phyloP scores from a whole-genome alignment of 1,140 invertebrate genomes.

The Calosoma granatense region DNA sequence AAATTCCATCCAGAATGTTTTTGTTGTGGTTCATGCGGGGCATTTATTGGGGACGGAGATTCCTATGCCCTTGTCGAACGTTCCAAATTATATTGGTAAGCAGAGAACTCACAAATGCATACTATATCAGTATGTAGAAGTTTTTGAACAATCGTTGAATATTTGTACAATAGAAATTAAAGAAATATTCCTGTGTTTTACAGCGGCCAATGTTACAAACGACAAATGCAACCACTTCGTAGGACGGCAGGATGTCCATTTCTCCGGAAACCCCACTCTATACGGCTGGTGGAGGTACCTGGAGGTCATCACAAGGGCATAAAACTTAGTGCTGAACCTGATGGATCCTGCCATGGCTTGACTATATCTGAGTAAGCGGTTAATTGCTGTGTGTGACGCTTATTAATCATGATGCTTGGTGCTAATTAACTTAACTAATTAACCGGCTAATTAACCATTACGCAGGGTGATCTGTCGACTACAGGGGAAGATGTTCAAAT shows the following conservation, averaged over 20 bases:
- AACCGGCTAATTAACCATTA: too few species aligned
- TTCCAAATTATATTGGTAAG: conserved; percentile 77
- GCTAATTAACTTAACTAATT: too few species aligned
- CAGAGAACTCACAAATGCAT: conserved; percentile 1
- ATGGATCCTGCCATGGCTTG: conserved; percentile 36
- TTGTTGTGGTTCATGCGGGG: conserved; percentile 68
- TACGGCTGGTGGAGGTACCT: conserved; percentile 68
- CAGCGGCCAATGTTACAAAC: conserved; percentile 53
- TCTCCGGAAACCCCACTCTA: conserved; percentile 58
- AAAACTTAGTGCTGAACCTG: conserved; percentile 46
- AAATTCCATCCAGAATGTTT: conserved; percentile 95
- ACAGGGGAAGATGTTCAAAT: conserved; percentile 45
- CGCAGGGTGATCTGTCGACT: conserved; percentile 29
- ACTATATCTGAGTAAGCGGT: conserved; percentile 50
- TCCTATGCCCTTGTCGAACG: conserved; percentile 82
- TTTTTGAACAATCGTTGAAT: too few species aligned
- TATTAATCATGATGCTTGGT: too few species aligned
- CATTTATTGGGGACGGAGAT: conserved; percentile 84
- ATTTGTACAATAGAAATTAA: too few species aligned
- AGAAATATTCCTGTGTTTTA: neutral
- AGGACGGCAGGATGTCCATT: conserved; percentile 45
- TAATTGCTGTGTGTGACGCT: neutral
- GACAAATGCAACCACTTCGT: conserved; percentile 44
- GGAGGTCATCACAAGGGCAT: conserved; percentile 40
- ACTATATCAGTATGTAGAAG: too few species aligned